Conservation (phyloP, 2,797 vertebrate species). For the Dendrocincla fuliginosa region DNA sequence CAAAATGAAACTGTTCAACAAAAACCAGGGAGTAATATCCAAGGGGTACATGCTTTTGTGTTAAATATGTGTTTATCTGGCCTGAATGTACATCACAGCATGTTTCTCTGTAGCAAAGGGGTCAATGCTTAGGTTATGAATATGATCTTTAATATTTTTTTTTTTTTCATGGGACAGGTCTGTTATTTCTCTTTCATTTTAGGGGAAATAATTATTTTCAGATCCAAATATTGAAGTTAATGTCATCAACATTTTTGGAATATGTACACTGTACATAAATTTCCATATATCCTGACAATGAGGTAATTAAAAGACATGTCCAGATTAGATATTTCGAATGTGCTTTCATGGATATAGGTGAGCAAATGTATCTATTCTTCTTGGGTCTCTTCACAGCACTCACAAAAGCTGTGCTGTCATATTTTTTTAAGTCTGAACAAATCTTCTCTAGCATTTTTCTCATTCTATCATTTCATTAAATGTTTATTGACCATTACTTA, state of each 20-base stretch:
- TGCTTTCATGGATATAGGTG: neutral
- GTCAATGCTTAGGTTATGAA: neutral
- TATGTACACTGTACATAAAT: neutral
- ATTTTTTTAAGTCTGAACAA: neutral
- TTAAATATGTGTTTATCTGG: neutral
- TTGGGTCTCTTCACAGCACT: neutral
- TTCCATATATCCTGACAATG: neutral
- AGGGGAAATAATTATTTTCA: neutral
- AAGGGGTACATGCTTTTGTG: neutral
- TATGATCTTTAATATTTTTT: neutral
- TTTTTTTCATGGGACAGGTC: neutral
- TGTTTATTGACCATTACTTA: neutral
- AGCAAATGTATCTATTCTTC: neutral
- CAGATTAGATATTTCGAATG: neutral
- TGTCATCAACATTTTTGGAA: neutral
- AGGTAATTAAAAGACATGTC: neutral
- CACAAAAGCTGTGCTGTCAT: neutral
- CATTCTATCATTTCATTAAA: neutral
- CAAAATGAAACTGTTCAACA: neutral
- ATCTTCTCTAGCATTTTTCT: neutral
- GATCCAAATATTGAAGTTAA: neutral
- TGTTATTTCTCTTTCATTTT: neutral
- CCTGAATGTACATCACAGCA: neutral
- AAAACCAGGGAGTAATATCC: neutral
- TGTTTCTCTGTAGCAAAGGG: neutral